These are phyloP conservation scores for Herpetotheres cachinnans DNA, from an alignment of 2,113 vertebrate genomes.

Conservation along the genomic window DNA sequence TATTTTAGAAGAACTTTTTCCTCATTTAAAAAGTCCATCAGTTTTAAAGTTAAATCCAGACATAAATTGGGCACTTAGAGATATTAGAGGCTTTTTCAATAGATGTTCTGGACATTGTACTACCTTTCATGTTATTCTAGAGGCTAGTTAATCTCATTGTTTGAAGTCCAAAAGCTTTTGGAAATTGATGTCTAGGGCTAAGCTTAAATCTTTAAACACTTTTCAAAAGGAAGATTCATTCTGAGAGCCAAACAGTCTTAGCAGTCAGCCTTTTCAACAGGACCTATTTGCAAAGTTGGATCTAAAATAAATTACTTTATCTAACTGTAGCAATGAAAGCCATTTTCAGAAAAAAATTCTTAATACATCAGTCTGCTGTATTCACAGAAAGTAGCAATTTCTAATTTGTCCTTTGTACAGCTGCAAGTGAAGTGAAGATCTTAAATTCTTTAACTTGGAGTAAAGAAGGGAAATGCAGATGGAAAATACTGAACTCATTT, in stretches of 20 bases:
- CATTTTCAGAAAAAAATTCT: neutral
- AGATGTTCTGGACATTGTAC: slow-evolving; percentile 23
- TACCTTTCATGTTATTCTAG: slow-evolving; percentile 46
- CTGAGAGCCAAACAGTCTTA: slow-evolving; percentile 1
- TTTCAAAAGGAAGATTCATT: slow-evolving; percentile 32
- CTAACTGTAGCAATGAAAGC: neutral
- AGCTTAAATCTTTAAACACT: slow-evolving; percentile 55
- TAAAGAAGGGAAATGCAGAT: neutral
- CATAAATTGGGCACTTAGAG: slow-evolving; percentile 22
- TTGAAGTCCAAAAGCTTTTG: slow-evolving; percentile 44
- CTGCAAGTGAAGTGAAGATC: neutral
- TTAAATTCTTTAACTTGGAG: neutral
- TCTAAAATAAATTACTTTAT: slow-evolving; percentile 39
- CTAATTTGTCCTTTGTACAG: neutral
- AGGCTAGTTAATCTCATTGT: slow-evolving; percentile 38
- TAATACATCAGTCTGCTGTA: neutral
- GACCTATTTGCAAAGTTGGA: slow-evolving; percentile 32
- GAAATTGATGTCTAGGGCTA: slow-evolving; percentile 45
- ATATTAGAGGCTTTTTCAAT: slow-evolving; percentile 25
- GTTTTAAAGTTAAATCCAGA: slow-evolving; percentile 35
- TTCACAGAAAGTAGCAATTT: neutral
- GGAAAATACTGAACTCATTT: slow-evolving; percentile 9
- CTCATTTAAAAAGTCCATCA: slow-evolving; percentile 42
- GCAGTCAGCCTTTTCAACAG: slow-evolving; percentile 14
- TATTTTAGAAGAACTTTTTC: slow-evolving; percentile 16